Conservation (phyloP, 2,888 invertebrate genomes). For the Cecidostiba fungosa region DNA sequence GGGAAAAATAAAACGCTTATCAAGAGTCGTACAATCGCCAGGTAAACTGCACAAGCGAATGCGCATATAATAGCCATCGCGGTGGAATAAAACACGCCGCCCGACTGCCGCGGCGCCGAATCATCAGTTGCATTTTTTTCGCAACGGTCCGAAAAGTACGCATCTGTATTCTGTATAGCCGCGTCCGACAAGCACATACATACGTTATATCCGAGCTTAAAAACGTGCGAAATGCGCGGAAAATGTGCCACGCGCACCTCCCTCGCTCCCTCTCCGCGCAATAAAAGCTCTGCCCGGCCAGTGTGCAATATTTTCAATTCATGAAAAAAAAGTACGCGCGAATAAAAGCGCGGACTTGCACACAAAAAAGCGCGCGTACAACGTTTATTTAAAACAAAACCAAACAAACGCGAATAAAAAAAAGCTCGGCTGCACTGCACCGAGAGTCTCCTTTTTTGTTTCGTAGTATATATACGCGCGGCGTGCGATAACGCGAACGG, state of each 20-base stretch:
- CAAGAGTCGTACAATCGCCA: background rate
- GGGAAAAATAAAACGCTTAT: background rate
- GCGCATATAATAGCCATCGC: background rate
- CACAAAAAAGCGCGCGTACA: background rate
- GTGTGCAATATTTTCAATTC: slow-evolving; percentile 59
- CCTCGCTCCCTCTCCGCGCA: background rate
- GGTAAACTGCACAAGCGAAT: slow-evolving; percentile 24
- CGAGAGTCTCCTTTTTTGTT: background rate
- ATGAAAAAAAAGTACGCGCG: slow-evolving; percentile 29
- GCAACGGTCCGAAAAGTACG: slow-evolving; percentile 6
- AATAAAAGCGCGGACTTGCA: slow-evolving; percentile 40
- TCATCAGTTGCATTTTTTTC: slow-evolving; percentile 56
- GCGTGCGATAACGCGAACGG: slow-evolving; percentile 44
- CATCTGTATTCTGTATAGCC: background rate
- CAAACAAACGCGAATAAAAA: slow-evolving; percentile 24
- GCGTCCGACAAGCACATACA: slow-evolving; percentile 5
- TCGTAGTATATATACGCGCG: background rate
- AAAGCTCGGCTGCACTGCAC: background rate
- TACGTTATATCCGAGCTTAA: slow-evolving; percentile 53
- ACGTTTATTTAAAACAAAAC: slow-evolving; percentile 49
- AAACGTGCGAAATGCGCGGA: slow-evolving; percentile 59
- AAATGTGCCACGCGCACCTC: slow-evolving; percentile 50
- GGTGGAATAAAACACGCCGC: slow-evolving; percentile 36
- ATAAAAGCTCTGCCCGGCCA: slow-evolving; percentile 36
- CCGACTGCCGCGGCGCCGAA: slow-evolving; percentile 30